These are phyloP conservation scores for Neoarius graeffei DNA, from an alignment of 2,113 vertebrate genomes.

Conservation along the genomic window DNA sequence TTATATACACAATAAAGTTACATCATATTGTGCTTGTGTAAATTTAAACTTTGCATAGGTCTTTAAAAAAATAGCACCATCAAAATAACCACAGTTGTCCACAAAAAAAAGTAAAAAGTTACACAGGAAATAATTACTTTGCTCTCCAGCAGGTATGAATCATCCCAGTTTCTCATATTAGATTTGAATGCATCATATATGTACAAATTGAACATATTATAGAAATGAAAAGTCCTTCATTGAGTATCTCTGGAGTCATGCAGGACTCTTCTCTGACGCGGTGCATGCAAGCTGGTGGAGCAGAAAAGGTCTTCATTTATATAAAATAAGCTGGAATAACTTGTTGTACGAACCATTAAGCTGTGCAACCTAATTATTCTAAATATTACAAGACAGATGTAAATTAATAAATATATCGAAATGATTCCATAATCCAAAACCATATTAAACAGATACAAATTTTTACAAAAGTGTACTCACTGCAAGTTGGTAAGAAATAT, in stretches of 20 bases:
- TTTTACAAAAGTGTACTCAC: not conserved
- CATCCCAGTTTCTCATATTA: not conserved
- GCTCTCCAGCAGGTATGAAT: not conserved
- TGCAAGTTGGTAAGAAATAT: not conserved
- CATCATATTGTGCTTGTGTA: constrained; percentile 2
- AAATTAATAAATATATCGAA: not conserved
- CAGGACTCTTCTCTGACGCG: not conserved
- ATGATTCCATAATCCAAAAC: not conserved
- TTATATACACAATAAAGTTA: constrained; percentile 16
- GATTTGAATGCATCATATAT: not conserved
- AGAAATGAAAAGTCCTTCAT: not conserved
- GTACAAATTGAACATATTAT: not conserved
- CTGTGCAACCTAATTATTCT: not conserved
- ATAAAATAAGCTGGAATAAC: not conserved
- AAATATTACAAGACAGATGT: not conserved
- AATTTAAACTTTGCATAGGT: constrained; percentile 72
- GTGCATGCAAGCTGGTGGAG: not conserved
- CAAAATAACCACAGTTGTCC: constrained; percentile 14
- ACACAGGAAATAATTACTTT: not conserved
- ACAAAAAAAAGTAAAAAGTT: not conserved
- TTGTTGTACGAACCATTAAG: not conserved
- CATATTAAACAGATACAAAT: not conserved
- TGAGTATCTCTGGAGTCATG: not conserved
- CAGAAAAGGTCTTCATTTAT: not conserved
- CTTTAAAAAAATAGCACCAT: constrained; percentile 65